Base-by-base conservation (phyloP, 2,113 vertebrate species). In the Cyanistes caeruleus region DNA sequence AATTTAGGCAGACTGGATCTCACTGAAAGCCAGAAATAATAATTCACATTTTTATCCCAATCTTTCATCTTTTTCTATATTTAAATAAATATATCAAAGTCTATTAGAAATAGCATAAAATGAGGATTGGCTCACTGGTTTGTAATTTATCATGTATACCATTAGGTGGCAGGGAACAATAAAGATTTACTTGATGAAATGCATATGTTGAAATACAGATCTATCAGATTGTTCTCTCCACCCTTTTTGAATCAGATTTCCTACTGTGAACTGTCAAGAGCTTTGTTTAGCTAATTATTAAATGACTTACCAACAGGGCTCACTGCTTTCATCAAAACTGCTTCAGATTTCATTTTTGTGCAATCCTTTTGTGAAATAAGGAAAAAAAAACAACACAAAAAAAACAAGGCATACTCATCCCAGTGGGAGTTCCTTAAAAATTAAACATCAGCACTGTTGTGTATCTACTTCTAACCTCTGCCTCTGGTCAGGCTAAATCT, bases 101-200 rank as follows among this genome's bases (percentile, higher is more conserved):
- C 62, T 73, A 3, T 58, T 91, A 82, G 44, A 87, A 91, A 33
- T 41, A 84, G 2, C 13, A 5, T 44, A 52, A 68, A 27, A 28
- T 68, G n/a, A 41, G 28, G 84, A 79, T 35, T 76, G 25, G 63
- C 46, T 60, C 80, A 22, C 18, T 49, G 30, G 15, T 83, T 74
- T 90, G 94, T 90, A 67, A 52, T 93, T 95, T 80, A 86, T 75
- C 63, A 16, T 7, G 0, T 55, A 28, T 80, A 39, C 95, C 97
- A 70, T 90, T 94, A 97, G 95, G 81, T 96, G 96, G 94, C 97
- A 96, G 84, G 69, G 73, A 95, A 64, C 63, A 95, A 43, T 95
- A 87, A 96, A 76, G n/a, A 39, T 94, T 94, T 90, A 41, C 56
- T 67, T 62, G 30, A 67, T 70, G 64, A 77, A 43, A 68, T 43